phyloP scores from a whole-genome alignment of 2,113 vertebrate genomes.

The Eidolon helvum region DNA sequence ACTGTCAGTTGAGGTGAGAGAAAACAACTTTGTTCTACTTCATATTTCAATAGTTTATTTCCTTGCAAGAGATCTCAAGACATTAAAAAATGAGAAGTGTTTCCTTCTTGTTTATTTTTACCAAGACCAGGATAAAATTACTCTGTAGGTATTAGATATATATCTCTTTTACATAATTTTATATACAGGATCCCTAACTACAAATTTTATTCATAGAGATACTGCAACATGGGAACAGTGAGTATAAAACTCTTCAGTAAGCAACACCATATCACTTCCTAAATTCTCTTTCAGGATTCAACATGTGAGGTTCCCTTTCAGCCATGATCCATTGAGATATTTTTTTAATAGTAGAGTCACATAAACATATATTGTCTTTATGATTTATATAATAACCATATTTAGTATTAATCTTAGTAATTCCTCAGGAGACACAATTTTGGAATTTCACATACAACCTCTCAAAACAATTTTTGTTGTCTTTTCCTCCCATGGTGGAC shows the following conservation, averaged over 20 bases:
- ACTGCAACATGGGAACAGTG: not conserved
- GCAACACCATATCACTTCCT: not conserved
- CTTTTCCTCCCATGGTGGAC: not conserved
- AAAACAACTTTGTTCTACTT: not conserved
- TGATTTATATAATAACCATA: not conserved
- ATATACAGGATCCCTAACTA: not conserved
- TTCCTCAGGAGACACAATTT: not conserved
- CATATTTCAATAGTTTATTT: fast-evolving
- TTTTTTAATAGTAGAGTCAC: not conserved
- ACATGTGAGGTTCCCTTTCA: not conserved
- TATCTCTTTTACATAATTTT: not conserved
- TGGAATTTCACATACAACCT: not conserved
- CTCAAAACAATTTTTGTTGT: not conserved
- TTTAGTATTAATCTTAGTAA: not conserved
- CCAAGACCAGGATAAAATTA: not conserved
- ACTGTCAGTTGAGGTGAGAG: not conserved
- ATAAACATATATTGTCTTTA: not conserved
- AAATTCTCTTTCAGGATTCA: not conserved
- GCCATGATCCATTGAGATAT: not conserved
- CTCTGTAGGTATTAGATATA: not conserved
- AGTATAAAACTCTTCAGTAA: not conserved
- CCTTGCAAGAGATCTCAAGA: not conserved
- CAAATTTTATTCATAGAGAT: not conserved
- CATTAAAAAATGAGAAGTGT: not conserved
- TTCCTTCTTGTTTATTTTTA: not conserved